Evolutionary conservation across 2,797 vertebrate species (phyloP).

Genomic region (Urocyon cinereoargenteus): DNA sequence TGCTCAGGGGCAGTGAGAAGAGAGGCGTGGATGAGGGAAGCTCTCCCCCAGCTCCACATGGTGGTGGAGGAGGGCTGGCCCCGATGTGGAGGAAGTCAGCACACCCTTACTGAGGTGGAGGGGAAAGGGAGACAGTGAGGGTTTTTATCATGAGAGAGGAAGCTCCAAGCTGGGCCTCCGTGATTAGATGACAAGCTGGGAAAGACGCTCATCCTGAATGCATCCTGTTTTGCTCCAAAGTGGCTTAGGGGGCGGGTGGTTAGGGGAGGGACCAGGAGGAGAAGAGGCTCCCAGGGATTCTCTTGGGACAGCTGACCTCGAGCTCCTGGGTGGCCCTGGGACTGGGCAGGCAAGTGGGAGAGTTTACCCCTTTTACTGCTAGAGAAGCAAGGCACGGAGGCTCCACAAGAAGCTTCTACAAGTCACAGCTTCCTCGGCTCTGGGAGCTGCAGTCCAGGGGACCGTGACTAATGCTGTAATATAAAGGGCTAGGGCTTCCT

Average conservation of each 20-base stretch:
- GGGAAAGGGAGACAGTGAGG: constrained; percentile 74
- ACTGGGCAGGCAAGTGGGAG: neutral
- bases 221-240: constrained; percentile 82
- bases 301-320: constrained; percentile 46
- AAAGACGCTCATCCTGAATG: constrained; percentile 77
- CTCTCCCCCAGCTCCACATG: neutral
- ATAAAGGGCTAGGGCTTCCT: neutral
- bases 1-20: neutral
- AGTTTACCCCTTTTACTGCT: neutral
- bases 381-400: constrained; percentile 8
- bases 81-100: constrained; percentile 79
- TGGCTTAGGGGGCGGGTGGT: constrained; percentile 41
- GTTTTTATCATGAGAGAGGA: constrained; percentile 81
- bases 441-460: neutral
- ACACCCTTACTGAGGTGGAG: constrained; percentile 67
- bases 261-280: constrained; percentile 8
- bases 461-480: neutral
- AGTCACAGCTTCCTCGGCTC: neutral
- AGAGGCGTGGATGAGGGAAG: constrained; percentile 41
- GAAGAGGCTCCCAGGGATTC: constrained; percentile 65
- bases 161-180: constrained; percentile 78
- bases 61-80: constrained; percentile 62
- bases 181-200: constrained; percentile 79
- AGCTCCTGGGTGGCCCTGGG: constrained; percentile 60
- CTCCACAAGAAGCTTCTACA: constrained; percentile 30